These are phyloP conservation scores for Therioaphis trifolii DNA, from an alignment of 2,888 invertebrate species.

Conservation along the genomic window DNA sequence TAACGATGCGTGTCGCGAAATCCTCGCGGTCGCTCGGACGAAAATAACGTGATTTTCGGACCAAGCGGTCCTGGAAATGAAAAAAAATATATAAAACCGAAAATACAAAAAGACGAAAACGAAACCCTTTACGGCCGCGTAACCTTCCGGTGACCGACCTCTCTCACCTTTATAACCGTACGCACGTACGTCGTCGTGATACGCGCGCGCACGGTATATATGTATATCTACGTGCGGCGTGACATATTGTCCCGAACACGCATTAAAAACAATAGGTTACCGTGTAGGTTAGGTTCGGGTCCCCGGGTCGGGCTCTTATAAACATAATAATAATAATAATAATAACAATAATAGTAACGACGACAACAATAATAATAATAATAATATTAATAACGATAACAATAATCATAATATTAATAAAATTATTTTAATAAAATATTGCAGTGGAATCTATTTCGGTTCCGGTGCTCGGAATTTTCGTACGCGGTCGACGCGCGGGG, in stretches of 20 bases:
- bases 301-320: too few species aligned
- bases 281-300: neutral
- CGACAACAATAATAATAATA: too few species aligned
- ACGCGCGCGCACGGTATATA: neutral
- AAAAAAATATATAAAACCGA: too few species aligned
- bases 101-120: too few species aligned
- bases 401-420: too few species aligned
- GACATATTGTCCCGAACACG: neutral
- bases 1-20: constrained; percentile 39
- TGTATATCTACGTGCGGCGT: neutral
- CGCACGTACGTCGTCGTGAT: neutral
- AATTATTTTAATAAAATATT: too few species aligned
- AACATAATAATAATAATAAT: too few species aligned
- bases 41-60: constrained; percentile 27
- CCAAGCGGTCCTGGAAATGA: neutral
- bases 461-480: neutral
- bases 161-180: neutral
- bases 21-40: neutral
- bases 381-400: too few species aligned
- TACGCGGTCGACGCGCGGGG: neutral
- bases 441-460: neutral
- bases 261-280: constrained; percentile 35
- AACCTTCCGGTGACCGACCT: neutral
- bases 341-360: too few species aligned
- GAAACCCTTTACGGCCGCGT: neutral